Base-by-base conservation (phyloP, 2,888 invertebrate genomes). In the Netelia melanura region DNA sequence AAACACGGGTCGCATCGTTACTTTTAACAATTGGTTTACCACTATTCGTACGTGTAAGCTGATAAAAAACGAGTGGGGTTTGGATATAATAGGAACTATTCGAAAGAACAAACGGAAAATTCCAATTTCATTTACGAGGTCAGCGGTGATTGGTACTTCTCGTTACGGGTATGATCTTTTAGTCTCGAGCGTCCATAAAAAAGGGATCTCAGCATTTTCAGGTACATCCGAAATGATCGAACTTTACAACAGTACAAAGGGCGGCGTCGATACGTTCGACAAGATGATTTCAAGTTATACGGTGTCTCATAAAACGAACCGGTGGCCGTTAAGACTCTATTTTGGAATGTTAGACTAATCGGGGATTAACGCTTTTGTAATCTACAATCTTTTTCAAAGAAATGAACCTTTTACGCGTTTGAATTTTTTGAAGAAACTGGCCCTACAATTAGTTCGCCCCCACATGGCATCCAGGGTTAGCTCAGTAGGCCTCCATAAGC, bases 21-120 rank as follows among this genome's bases (percentile, higher is more conserved):
- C 88, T 3, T 77, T 81, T n/a, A 87, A 89, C 58, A 88, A 89
- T 76, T 88, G 87, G 88, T 90, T 87, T 61, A 81, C 87, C 14
- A 86, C 87, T 30, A 30, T 3, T 30, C 30, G 30, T 30, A 30
- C 30, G 30, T 30, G 30, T 30, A 30, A 30, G 3, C 30, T 30
- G 30, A 3, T 30, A 3, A 30, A 30, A 30, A 30, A 30, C 30
- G 30, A 1, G 30, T 30, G 30, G 30, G 30, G 30, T 30, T 30
- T 30, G 3, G 30, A 30, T 30, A 30, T 30, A 30, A 3, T 17
- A 17, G 17, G 17, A 17, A 17, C 17, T 17, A 17, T 17, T 17
- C 17, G 17, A 17, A 17, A 17, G 17, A 17, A 17, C 17, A 17
- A 17, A 17, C 17, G 17, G 17, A 17, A 17, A 17, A 17, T 17